Base-by-base conservation (phyloP, 1,140 invertebrate genomes). In the Hyles vespertilio region DNA sequence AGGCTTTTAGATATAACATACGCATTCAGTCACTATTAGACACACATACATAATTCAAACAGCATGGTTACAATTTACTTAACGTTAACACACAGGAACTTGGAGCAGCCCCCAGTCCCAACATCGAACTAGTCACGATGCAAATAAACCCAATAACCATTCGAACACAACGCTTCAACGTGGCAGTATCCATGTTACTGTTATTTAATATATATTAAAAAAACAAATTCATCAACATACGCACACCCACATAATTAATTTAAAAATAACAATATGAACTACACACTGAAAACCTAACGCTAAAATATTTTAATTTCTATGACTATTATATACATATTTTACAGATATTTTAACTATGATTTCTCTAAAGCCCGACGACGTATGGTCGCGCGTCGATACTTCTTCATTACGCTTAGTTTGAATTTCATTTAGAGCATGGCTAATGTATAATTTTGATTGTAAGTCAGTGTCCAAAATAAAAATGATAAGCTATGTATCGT, bases 301-400 rank as follows among this genome's bases (percentile, higher is more conserved):
- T 74, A 73, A 58, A 58, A 63, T 62, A 61, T 61, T 68, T 69
- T 69, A 43, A 53, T 56, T 53, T 67, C 75, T 79, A 79, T 67
- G 56, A 73, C 74, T 79, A 78, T 62, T 76, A 67, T 70, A 77
- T 81, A 83, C 75, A 78, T 58, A 76, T 75, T 80, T 69, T 81
- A 77, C 74, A 81, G 51, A 54, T 60, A 67, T 67, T 63, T 58
- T 43, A 64, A 56, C 56, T 63, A 57, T 49, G 32, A 40, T 36
- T 53, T 46, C 36, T 65, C 58, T 65, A 61, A 60, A 45, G 51
- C 53, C 58, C 51, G 54, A 72, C 55, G 36, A 59, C 56, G 56
- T 47, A 47, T 47, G 10, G 10, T 47, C 46, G 10, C 46, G 10
- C 46, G 46, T 5, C 8, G 36, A 2, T 8, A 40, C 22, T 22